phyloP scores from a whole-genome alignment of 2,888 invertebrate species.

The Cephus rjabovi region DNA sequence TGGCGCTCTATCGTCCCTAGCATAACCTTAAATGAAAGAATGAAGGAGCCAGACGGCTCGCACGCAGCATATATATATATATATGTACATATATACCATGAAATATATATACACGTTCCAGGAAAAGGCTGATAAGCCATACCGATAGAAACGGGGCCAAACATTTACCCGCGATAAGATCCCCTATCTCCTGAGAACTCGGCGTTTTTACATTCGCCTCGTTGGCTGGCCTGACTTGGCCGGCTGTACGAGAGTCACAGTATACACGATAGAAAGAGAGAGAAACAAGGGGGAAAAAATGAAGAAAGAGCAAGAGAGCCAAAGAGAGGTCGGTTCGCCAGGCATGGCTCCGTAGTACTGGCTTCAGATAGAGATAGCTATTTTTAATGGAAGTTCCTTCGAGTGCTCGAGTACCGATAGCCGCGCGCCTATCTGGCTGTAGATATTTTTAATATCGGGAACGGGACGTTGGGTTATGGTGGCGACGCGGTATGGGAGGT shows the following conservation, averaged over 20 bases:
- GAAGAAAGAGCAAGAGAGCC: not conserved
- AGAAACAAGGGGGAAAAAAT: constrained; percentile 15
- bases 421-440: constrained; percentile 47
- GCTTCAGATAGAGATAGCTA: constrained; percentile 57
- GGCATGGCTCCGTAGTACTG: constrained; percentile 44
- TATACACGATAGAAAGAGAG: constrained; percentile 9
- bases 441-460: constrained; percentile 59
- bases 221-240: not conserved
- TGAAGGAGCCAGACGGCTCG: not conserved
- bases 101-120: not conserved
- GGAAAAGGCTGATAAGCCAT: constrained; percentile 26
- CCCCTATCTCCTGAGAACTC: constrained; percentile 58
- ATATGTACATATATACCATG: no score
- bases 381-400: constrained; percentile 58
- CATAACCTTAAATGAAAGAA: not conserved
- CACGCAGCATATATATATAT: not conserved
- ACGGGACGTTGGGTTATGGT: constrained; percentile 38
- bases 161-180: constrained; percentile 61
- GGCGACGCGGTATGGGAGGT: not conserved
- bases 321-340: constrained; percentile 22
- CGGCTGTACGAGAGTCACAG: not conserved
- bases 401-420: constrained; percentile 51
- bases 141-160: constrained; percentile 52
- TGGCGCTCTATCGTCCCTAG: not conserved
- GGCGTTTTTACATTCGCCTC: constrained; percentile 44